Base-by-base conservation (phyloP, 2,113 vertebrate species). In the Ardeotis arabs region DNA sequence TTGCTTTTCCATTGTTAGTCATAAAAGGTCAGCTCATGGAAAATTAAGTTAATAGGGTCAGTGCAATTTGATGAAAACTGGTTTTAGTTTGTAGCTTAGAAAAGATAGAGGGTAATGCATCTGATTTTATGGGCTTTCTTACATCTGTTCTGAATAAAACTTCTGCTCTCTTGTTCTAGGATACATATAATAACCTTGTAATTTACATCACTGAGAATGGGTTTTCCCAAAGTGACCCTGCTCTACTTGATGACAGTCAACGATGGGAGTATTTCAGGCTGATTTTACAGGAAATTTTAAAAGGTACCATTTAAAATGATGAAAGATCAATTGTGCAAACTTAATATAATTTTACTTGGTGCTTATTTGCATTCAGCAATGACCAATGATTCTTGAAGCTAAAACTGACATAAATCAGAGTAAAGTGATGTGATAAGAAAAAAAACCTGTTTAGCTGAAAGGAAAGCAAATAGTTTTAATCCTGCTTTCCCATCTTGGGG, bases 131-230 rank as follows among this genome's bases (percentile, higher is more conserved):
- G 97, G 93, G 76, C 37, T 97, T 95, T 94, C 91, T 97, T 97
- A 96, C 95, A 97, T 97, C 96, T 98, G 95, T 98, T 98, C 96
- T 87, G 96, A 97, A 97, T 97, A 97, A 97, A 98, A 97, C 95
- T 98, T 96, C 88, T 97, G 82, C 82, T 98, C 69, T 96, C 90
- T 98, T 97, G 66, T 97, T 97, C 90, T 98, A 99, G 98, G 97
- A 99, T 96, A 98, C 91, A 8, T 99, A 98, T 97, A 98, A 98
- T 97, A 98, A 98, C 95, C 98, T 98, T 22, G 70, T 97, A 79
- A 98, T 99, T 98, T 99, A 99, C 97, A 98, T 99, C 91, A 99
- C 98, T 9, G 98, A 99, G 98, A 99, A 98, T 50, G 98, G 99
- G 59, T 99, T 99, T 98, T 98, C 98, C 89, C 98, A 98, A 97